Evolutionary conservation across 2,888 invertebrate genomes (phyloP), one percentile per base, ranked within the genome.

Genomic region (Dromius quadrimaculatus): DNA sequence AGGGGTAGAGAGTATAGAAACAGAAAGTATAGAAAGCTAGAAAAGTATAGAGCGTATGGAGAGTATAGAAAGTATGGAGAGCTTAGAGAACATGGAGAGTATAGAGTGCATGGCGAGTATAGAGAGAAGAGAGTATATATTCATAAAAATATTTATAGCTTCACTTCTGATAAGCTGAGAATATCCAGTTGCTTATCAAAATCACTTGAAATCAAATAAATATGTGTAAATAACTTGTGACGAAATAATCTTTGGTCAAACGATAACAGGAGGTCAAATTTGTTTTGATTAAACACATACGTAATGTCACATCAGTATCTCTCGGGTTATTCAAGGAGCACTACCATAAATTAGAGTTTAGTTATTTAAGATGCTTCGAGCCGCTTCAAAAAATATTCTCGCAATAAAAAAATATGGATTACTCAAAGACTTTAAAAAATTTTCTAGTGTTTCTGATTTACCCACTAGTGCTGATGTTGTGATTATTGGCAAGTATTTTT

Each of bases 401-500:
- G 57, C 19, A 2, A 71, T 61, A n/a, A 71, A 71, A 47, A 66
- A 62, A 13, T 62, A 47, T 28, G 59, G 63, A 22, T 6, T 65
- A 11, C 57, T 64, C 11, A 71, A 36, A 32, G 11, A 64, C 54
- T 23, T 41, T 2, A 63, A 63, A 38, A 47, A 69, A 17, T 61
- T 70, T 72, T 38, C 73, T 9, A 75, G 73, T 19, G 74, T 74
- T 32, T 57, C 45, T 9, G 72, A 73, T 22, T 20, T 81, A 19
- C 87, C 87, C 2, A 79, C 82, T 69, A 86, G 87, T 38, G 92
- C 92, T 13, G 93, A 93, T 83, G 92, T 92, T 74, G 92, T 93
- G 68, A 85, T 93, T 75, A 88, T 93, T 74, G 91, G 91, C 89
- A 81, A 84, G 83, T 83, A 5, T 23, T 28, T 36, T n/a, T 1